Evolutionary conservation across 2,888 invertebrate genomes (phyloP).

Genomic region (Pegoplata infirma): DNA sequence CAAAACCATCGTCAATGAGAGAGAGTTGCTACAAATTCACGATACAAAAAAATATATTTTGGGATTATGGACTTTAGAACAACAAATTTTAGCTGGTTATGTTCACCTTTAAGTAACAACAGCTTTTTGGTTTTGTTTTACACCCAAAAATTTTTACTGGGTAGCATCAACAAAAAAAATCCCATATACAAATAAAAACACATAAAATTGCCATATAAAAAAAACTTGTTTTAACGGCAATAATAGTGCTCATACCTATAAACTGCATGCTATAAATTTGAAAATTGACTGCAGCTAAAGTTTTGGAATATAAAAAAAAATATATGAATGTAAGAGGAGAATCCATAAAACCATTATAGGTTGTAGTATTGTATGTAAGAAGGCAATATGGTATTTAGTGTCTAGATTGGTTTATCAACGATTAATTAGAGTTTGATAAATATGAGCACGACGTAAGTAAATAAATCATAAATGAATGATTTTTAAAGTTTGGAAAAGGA

Average conservation of each 20-base stretch:
- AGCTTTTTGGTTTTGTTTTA: no score
- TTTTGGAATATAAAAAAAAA: no score
- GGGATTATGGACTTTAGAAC: no score
- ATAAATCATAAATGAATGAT: slow-evolving; percentile 74
- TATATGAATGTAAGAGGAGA: slow-evolving; percentile 9
- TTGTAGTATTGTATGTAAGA: slow-evolving; percentile 65
- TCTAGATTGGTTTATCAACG: slow-evolving; percentile 78
- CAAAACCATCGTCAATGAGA: no score
- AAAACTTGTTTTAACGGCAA: slow-evolving; percentile 62
- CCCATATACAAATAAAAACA: not conserved
- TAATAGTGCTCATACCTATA: not conserved
- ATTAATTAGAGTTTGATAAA: slow-evolving; percentile 79
- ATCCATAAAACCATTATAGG: not conserved
- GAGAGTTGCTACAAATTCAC: no score
- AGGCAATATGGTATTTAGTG: slow-evolving; percentile 76
- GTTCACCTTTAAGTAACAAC: no score
- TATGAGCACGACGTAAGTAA: slow-evolving; percentile 79
- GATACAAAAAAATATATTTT: no score
- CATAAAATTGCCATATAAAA: slow-evolving; percentile 1
- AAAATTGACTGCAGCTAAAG: slow-evolving; percentile 38
- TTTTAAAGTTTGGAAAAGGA: not conserved
- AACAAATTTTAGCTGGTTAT: no score
- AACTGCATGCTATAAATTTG: not conserved
- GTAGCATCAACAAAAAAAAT: slow-evolving; percentile 18
- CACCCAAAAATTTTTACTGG: no score